Conservation (phyloP, 2,797 vertebrate species). For the Fringilla coelebs region DNA sequence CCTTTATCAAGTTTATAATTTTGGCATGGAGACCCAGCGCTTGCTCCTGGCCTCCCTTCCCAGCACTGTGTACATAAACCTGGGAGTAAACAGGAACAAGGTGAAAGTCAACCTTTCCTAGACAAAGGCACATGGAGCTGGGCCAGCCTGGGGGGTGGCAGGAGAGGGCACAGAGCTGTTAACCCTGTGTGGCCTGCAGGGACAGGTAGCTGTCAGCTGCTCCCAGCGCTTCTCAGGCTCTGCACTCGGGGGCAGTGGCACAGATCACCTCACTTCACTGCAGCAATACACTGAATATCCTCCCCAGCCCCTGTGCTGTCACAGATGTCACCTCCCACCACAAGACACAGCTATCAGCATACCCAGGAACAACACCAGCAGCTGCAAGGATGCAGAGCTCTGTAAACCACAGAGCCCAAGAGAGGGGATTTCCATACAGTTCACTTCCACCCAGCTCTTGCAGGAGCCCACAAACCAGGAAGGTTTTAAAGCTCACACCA, state of each 20-base stretch:
- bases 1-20: neutral
- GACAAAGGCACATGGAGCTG: constrained; percentile 56
- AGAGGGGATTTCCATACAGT: neutral
- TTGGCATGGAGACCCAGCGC: neutral
- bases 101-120: constrained; percentile 58
- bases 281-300: neutral
- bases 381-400: neutral
- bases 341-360: neutral
- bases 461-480: neutral
- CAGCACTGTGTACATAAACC: constrained; percentile 32
- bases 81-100: constrained; percentile 62
- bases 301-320: neutral
- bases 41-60: neutral
- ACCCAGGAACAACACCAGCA: accelerated
- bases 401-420: neutral
- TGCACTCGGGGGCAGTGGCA: neutral
- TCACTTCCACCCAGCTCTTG: neutral
- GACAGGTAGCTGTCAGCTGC: neutral
- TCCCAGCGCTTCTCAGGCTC: neutral
- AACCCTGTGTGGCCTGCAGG: neutral
- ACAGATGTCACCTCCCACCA: neutral
- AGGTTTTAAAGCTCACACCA: neutral
- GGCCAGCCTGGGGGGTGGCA: constrained; percentile 30
- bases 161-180: constrained; percentile 15
- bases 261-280: neutral